Conservation (phyloP, 53 echinoderm and acorn worm genomes). For the Henricia sp. region DNA sequence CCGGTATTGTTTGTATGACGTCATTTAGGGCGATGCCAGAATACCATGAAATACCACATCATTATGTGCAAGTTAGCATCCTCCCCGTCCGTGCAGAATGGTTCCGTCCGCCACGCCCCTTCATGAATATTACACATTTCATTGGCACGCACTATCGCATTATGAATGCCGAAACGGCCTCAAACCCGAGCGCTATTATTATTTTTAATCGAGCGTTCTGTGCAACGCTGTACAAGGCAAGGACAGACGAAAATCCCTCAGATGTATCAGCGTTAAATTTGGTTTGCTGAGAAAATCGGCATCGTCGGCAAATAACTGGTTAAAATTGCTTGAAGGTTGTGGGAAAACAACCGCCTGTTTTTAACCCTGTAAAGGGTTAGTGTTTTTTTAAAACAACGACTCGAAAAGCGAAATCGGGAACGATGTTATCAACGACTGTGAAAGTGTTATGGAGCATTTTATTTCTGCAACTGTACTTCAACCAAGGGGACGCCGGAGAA, state of each 20-base stretch:
- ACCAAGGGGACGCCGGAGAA: constrained; percentile 37
- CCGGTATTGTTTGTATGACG: no score
- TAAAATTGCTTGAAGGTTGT: not conserved
- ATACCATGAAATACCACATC: not conserved
- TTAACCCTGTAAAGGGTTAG: constrained; percentile 19
- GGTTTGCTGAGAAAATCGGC: not conserved
- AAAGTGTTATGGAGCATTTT: constrained; percentile 48
- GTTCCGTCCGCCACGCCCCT: constrained; percentile 19
- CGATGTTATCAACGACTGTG: constrained; percentile 46
- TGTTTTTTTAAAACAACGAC: not conserved
- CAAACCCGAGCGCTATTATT: not conserved
- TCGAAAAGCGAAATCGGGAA: not conserved
- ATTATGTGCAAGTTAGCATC: not conserved
- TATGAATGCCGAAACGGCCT: not conserved
- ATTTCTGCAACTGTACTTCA: constrained; percentile 43
- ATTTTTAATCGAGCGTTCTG: constrained; percentile 20
- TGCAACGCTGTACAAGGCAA: constrained; percentile 8
- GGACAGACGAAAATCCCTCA: not conserved
- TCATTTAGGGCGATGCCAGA: no score
- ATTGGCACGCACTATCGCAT: constrained; percentile 33
- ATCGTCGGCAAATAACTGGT: not conserved
- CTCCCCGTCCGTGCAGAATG: constrained; percentile 16
- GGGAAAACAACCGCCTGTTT: not conserved
- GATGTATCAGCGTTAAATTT: not conserved
- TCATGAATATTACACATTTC: constrained; percentile 58